Evolutionary conservation across 2,113 vertebrate genomes (phyloP).

Genomic region (Neogobius melanostomus): DNA sequence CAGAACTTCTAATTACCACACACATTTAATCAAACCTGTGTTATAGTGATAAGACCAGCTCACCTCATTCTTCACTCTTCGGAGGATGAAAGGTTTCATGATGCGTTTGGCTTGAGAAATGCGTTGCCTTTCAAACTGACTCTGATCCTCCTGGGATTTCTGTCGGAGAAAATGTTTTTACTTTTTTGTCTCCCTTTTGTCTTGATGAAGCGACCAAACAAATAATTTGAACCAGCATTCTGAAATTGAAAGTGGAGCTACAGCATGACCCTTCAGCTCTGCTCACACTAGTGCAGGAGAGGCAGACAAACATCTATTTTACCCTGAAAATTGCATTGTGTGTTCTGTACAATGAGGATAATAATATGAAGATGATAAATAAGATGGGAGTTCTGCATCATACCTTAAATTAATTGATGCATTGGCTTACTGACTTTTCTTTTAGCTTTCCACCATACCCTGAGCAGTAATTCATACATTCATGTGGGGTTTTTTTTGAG

Average conservation of each 20-base stretch:
- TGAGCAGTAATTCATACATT: too few relatives aligned
- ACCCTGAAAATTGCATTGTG: too few relatives aligned
- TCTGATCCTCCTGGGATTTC: slow-evolving; percentile 91
- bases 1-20: neutral
- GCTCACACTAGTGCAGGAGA: too few relatives aligned
- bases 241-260: neutral
- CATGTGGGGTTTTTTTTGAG: too few relatives aligned
- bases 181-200: neutral
- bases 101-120: slow-evolving; percentile 95
- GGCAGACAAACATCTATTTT: too few relatives aligned
- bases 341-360: too few relatives aligned
- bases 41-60: neutral
- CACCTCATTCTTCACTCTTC: slow-evolving; percentile 94
- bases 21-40: neutral
- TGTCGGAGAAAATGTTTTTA: slow-evolving; percentile 56
- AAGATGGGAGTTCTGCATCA: too few relatives aligned
- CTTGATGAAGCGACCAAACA: neutral
- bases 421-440: too few relatives aligned
- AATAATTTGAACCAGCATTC: neutral
- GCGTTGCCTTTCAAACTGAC: slow-evolving; percentile 89
- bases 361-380: too few relatives aligned
- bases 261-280: too few relatives aligned
- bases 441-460: too few relatives aligned
- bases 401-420: too few relatives aligned
- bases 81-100: slow-evolving; percentile 96